Evolutionary conservation across 2,113 vertebrate species (phyloP), one percentile per base, ranked within the genome.

Genomic region (Dipodomys spectabilis): DNA sequence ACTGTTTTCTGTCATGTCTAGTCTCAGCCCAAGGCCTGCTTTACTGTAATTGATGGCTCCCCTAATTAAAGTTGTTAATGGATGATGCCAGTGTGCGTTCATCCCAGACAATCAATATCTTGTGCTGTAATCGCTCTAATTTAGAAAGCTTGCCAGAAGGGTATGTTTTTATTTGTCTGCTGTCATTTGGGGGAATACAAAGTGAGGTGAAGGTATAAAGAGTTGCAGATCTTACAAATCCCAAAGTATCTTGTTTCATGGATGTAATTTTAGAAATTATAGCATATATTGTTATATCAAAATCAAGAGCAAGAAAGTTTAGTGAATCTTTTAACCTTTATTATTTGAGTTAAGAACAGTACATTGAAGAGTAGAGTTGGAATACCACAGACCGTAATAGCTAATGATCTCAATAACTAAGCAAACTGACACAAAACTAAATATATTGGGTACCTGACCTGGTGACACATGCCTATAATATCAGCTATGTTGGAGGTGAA

Each of bases 31-130:
- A 93, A 91, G 94, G 88, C 82, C 67, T 95, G 80, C 35, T 96
- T 95, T 93, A 87, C 30, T 93, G 95, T 96, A 92, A 93, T 88
- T 96, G 71, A 94, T 83, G 71, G 64, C 25, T 94, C n/a, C 28
- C 20, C 62, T 93, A 96, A 96, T 96, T 90, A 96, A 53, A 92
- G 72, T 86, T 91, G 71, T 92, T 95, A 94, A 92, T 88, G 71
- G 82, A 92, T 94, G 86, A 83, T 88, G 28, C 53, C 73, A 92
- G 71, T 75, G 39, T 96, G 67, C 82, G 15, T 81, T 94, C 65
- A 88, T 85, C 65, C 20, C 72, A 94, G 25, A 94, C 78, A 94
- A 94, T 96, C 93, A 92, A 94, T 93, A 92, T 49, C 90, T 67
- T 86, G 71, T 92, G 27, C 69, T 94, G 39, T 81, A 87, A 18